These are phyloP conservation scores for Lapara coniferarum DNA, from an alignment of 2,888 invertebrate genomes.

Conservation along the genomic window DNA sequence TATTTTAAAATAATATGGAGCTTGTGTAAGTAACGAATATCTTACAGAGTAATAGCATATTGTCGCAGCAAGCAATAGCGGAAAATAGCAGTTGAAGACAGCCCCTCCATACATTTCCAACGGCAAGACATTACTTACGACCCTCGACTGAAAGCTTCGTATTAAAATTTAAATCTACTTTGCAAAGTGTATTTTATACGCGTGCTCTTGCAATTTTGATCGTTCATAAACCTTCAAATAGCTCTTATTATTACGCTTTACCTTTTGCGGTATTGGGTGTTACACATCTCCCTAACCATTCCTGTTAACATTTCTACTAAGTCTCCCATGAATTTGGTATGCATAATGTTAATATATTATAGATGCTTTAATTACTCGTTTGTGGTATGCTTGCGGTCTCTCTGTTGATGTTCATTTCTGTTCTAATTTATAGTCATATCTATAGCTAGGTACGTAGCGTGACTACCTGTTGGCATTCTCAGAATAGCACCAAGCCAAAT, in stretches of 20 bases:
- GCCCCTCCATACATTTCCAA: conserved; percentile 73
- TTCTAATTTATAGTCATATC: conserved; percentile 36
- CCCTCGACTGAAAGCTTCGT: conserved; percentile 81
- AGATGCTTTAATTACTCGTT: conserved; percentile 80
- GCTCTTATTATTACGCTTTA: conserved; percentile 78
- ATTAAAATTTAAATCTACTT: conserved; percentile 85
- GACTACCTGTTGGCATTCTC: conserved; percentile 27
- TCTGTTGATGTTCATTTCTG: conserved; percentile 60
- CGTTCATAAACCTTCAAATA: conserved; percentile 81
- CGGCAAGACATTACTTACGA: conserved; percentile 78
- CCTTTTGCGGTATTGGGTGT: conserved; percentile 79
- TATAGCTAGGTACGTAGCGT: conserved; percentile 16
- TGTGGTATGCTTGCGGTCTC: conserved; percentile 70
- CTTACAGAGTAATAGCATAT: background rate
- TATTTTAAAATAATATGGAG: too few relatives aligned
- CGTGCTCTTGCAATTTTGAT: conserved; percentile 83
- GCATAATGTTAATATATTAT: conserved; percentile 79
- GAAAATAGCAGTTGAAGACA: conserved; percentile 42
- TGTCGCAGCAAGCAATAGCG: conserved; percentile 34
- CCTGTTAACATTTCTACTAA: conserved; percentile 70
- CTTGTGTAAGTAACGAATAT: too few relatives aligned
- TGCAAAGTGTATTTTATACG: conserved; percentile 83
- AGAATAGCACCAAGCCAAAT: conserved; percentile 25
- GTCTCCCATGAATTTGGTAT: conserved; percentile 75
- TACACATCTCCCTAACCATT: conserved; percentile 70